A percentile compares a stretch with the other conserved stretches of the same genome.
Conservation (phyloP, 2,797 vertebrate species). For the Zenarchopterus dispar region DNA sequence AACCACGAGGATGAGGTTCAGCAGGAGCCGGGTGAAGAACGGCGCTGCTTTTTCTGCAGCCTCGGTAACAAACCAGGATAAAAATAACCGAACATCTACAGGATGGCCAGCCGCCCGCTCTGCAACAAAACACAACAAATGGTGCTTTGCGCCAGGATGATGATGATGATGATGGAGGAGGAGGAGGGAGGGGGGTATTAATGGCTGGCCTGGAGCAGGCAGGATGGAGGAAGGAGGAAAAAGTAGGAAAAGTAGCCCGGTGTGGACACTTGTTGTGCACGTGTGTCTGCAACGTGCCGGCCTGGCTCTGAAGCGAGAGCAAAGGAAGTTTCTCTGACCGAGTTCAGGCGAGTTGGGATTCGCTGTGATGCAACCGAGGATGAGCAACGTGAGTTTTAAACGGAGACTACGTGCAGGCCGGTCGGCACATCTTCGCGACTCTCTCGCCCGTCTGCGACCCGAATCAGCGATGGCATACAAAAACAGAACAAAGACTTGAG, state of each 20-base stretch:
- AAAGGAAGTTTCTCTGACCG: no score
- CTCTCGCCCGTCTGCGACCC: conserved; percentile 2
- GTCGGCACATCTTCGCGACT: not conserved
- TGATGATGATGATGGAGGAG: not conserved
- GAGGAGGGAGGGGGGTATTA: conserved; percentile 35
- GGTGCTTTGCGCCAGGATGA: conserved; percentile 34
- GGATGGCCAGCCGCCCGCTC: conserved; percentile 29
- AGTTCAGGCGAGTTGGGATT: not conserved
- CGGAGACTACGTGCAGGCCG: not conserved
- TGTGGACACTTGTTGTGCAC: conserved; percentile 24
- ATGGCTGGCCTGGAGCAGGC: conserved; percentile 32
- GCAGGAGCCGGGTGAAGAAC: not conserved
- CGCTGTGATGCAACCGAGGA: not conserved
- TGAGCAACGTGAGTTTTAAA: not conserved
- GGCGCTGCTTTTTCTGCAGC: conserved; percentile 34
- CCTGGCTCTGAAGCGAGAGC: not conserved
- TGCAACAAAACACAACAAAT: conserved; percentile 37
- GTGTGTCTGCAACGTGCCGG: not conserved
- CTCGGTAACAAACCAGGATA: conserved; percentile 39
- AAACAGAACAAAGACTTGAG: not conserved
- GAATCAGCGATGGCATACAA: conserved; percentile 19
- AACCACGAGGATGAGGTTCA: not conserved
- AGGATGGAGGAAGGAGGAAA: conserved; percentile 53
- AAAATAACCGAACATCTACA: conserved; percentile 45
- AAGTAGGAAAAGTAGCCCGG: conserved; percentile 56